Evolutionary conservation across 1,140 invertebrate genomes (phyloP), one percentile per base, ranked within the genome.

Genomic region (Choristoneura fumiferana): DNA sequence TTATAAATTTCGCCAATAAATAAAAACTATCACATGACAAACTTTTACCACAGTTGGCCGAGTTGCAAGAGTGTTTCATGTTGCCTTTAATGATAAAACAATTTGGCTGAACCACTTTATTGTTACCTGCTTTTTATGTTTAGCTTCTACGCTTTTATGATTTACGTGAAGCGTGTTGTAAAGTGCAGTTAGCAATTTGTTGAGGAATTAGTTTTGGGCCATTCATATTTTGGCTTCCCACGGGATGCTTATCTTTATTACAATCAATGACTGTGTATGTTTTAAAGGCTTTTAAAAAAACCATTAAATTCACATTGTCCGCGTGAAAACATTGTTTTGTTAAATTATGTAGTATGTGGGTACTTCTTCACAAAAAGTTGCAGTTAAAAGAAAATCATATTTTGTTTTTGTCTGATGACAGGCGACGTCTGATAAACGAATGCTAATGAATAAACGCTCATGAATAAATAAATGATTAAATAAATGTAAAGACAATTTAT

Each of bases 1-100:
- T 49, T 29, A 33, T 49, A 37, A 37, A 9, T 8, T 49, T 49
- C n/a, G n/a, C 22, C n/a, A 14, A n/a, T 33, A 49, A 29, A 29
- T 49, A 29, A 29, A 45, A 49, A 49, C 17, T 29, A 49, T 49
- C 18, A 49, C 4, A 49, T n/a, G 3, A 49, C 43, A 45, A 18
- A 18, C 8, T 18, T 10, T 10, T 40, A 45, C 40, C 9, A 14
- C 9, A 29, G 15, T 18, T 45, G 40, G 10, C 22, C 22, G 22
- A 10, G 8, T 15, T n/a, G 40, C 18, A 18, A 1, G 2, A 45
- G 17, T 18, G 40, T 10, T 45, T 45, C 40, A 9, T 18, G 15
- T 18, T 45, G 8, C 5, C 15, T 22, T 18, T 18, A 43, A 43
- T 2, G 13, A 15, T 4, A 14, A 18, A 18, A 43, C 14, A 43